Conservation (phyloP, 2,888 invertebrate genomes). For the Ypsolopha sequella region DNA sequence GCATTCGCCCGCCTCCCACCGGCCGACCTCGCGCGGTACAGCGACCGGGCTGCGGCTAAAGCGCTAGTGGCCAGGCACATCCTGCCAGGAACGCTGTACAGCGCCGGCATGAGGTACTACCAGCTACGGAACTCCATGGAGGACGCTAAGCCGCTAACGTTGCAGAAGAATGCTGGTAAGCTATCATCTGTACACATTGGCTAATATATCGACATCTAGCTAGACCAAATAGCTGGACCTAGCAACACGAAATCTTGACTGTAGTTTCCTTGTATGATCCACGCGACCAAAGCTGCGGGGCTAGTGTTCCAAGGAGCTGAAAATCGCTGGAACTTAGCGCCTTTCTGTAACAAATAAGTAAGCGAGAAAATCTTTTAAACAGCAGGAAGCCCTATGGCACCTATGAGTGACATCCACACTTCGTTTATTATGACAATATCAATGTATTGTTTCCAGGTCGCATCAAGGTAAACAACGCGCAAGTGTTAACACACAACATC, state of each 20-base stretch:
- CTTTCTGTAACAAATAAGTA: no score
- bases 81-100: slow-evolving; percentile 83
- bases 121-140: slow-evolving; percentile 85
- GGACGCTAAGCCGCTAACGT: slow-evolving; percentile 79
- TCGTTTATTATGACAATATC: not conserved
- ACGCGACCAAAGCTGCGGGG: no score
- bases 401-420: no score
- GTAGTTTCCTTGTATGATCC: not conserved
- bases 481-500: slow-evolving; percentile 86
- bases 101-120: slow-evolving; percentile 89
- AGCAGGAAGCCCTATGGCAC: not conserved
- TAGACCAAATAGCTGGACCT: not conserved
- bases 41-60: slow-evolving; percentile 76
- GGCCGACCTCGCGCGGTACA: slow-evolving; percentile 70
- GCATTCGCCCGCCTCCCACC: slow-evolving; percentile 79
- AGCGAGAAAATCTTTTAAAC: no score
- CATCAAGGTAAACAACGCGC: slow-evolving; percentile 86
- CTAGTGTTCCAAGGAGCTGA: no score
- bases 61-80: slow-evolving; percentile 83
- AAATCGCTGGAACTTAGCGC: no score
- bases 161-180: slow-evolving; percentile 84
- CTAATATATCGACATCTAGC: not conserved
- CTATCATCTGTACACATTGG: slow-evolving; percentile 2
- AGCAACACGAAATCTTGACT: no score
- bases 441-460: slow-evolving; percentile 71